Base-by-base conservation (phyloP, 2,113 vertebrate species). In the Oncorhynchus kisutch region DNA sequence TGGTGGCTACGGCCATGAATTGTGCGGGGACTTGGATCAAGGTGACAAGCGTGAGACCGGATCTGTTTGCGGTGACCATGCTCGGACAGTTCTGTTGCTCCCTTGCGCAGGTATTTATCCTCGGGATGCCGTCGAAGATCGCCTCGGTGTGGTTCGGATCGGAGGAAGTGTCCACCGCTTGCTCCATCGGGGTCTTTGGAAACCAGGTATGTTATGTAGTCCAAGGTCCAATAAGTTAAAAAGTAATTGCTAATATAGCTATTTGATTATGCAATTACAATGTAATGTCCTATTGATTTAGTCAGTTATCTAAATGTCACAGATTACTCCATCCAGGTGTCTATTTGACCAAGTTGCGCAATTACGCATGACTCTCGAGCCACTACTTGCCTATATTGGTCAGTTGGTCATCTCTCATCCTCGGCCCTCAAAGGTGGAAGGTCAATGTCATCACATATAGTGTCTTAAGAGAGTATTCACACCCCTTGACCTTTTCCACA, bases 61-160 rank as follows among this genome's bases (percentile, higher is more conserved):
- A 94, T 73, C 96, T 98, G 71, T 99, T 97, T 84, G 78, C 92
- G 0, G 85, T 99, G 81, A 97, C 97, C 0, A 80, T 97, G 24
- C 77, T 96, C 73, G 97, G 96, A 0, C 98, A 99, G 94, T 88
- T 96, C 75, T 87, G 91, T 89, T 96, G 95, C 78, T 94, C 96
- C 0, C 4, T 93, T 5, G 96, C 96, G 0, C 98, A 99, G 88
- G 96, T 99, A 70, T 99, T 99, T 92, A 99, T 99, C 91, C 92
- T 99, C 70, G 97, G 98, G 39, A 96, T 99, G 95, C 98, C 97
- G 2, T 97, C 97, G 0, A 92, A 66, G 34, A 94, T 98, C 13
- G 98, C 97, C 4, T 98, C 98, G 0, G 95, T 99, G 81, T 99
- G 98, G 97, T 99, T 99, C n/a, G 93, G 98, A 0, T 89, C 96